Conservation (phyloP, 2,888 invertebrate species). For the Caenorhabditis zanzibari region DNA sequence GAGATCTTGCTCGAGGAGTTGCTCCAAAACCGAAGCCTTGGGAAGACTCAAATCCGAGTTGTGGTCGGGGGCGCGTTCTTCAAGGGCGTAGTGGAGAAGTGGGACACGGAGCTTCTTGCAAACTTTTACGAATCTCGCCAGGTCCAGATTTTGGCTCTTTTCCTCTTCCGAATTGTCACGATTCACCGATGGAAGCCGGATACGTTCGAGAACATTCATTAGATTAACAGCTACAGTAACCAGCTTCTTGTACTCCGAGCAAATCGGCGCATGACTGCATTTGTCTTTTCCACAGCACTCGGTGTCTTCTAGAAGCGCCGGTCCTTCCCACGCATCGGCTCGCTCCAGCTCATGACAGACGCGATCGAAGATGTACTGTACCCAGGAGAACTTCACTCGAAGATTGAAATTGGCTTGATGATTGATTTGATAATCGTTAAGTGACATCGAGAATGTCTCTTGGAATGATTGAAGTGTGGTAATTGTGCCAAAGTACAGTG, state of each 20-base stretch:
- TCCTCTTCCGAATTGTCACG: constrained; percentile 1
- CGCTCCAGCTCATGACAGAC: constrained; percentile 70
- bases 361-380: constrained; percentile 55
- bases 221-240: constrained; percentile 70
- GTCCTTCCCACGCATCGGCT: constrained; percentile 65
- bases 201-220: constrained; percentile 63
- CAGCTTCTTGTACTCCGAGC: constrained; percentile 70
- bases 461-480: constrained; percentile 95
- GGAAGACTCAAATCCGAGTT: constrained; percentile 41
- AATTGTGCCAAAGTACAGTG: constrained; percentile 95
- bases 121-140: constrained; percentile 23
- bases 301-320: constrained; percentile 62
- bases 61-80: constrained; percentile 29
- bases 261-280: constrained; percentile 45
- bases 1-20: constrained; percentile 67
- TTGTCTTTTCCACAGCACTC: constrained; percentile 53
- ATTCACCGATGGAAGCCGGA: constrained; percentile 37
- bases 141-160: background rate
- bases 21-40: constrained; percentile 36
- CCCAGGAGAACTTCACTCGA: constrained; percentile 50
- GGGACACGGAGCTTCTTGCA: constrained; percentile 52
- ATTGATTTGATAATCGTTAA: constrained; percentile 86
- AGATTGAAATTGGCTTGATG: constrained; percentile 41
- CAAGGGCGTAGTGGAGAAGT: constrained; percentile 63
- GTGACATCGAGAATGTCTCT: constrained; percentile 92